Evolutionary conservation across 1,140 invertebrate genomes (phyloP).

Genomic region (Olivierus martensii): DNA sequence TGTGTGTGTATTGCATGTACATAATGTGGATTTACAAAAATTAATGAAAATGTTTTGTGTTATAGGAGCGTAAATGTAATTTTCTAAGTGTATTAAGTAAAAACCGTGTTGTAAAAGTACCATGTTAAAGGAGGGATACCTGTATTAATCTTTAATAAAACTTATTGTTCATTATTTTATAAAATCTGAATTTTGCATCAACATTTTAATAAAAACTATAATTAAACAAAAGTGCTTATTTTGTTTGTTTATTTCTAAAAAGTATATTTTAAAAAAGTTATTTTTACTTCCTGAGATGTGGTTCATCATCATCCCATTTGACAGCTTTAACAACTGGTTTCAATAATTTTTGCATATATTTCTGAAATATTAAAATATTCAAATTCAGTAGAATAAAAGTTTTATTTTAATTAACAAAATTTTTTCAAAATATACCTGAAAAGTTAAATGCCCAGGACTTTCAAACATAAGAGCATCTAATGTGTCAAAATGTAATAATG

Average conservation of each 20-base stretch:
- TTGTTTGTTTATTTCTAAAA: neutral
- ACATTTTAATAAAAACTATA: no score
- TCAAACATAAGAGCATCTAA: conserved; percentile 51
- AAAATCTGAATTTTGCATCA: no score
- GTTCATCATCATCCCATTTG: conserved; percentile 49
- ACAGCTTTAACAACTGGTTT: conserved; percentile 43
- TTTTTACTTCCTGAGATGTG: conserved; percentile 49
- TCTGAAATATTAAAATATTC: conserved; percentile 32
- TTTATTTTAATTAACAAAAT: neutral
- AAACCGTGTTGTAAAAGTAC: no score
- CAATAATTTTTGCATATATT: conserved; percentile 44
- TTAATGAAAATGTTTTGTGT: no score
- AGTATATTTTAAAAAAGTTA: conserved; percentile 7
- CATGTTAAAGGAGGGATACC: no score
- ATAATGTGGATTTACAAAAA: no score
- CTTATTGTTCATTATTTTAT: no score
- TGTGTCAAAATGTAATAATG: conserved; percentile 48
- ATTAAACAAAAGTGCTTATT: no score
- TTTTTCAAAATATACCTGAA: conserved; percentile 21
- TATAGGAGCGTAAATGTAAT: no score
- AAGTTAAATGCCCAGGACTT: conserved; percentile 34
- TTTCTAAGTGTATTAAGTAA: no score
- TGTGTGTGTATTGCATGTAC: no score
- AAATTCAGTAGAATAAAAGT: neutral
- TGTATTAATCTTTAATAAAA: no score